Conservation (phyloP, 1,140 invertebrate genomes). For the Leguminivora glycinivorella region DNA sequence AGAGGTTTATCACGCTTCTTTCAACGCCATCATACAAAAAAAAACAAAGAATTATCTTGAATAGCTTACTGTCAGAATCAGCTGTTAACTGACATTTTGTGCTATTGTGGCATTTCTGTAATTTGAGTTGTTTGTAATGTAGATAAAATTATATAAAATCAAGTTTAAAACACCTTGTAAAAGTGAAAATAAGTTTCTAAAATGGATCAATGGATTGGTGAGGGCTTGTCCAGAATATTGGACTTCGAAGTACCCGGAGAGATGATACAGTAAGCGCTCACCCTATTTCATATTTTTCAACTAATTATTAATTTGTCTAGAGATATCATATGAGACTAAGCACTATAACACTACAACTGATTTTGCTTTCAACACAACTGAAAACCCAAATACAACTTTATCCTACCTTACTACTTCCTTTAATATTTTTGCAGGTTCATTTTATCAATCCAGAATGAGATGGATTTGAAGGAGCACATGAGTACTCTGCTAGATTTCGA, state of each 20-base stretch:
- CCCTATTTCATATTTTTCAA: conserved; percentile 3
- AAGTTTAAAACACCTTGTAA: background rate
- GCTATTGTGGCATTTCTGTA: conserved; percentile 11
- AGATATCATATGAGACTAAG: conserved; percentile 29
- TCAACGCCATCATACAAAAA: background rate
- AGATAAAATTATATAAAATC: conserved; percentile 1
- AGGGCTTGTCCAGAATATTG: conserved; percentile 80
- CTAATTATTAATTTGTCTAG: conserved; percentile 20
- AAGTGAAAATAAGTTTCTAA: conserved; percentile 31
- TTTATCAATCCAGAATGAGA: conserved; percentile 81
- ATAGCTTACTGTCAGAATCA: conserved; percentile 9
- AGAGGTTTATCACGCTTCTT: background rate
- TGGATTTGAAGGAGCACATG: conserved; percentile 86
- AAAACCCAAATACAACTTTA: background rate
- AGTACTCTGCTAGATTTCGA: conserved; percentile 83
- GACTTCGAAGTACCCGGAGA: conserved; percentile 83
- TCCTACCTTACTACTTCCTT: background rate
- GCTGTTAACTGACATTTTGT: background rate
- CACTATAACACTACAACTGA: background rate
- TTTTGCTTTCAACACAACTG: background rate
- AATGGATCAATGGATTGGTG: conserved; percentile 81
- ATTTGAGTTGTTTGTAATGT: background rate
- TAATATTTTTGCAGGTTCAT: conserved; percentile 80
- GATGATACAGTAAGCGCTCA: conserved; percentile 80
- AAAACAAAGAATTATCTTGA: background rate